These are phyloP conservation scores for Zaprionus davidi DNA, from an alignment of 1,140 invertebrate species.

Conservation along the genomic window DNA sequence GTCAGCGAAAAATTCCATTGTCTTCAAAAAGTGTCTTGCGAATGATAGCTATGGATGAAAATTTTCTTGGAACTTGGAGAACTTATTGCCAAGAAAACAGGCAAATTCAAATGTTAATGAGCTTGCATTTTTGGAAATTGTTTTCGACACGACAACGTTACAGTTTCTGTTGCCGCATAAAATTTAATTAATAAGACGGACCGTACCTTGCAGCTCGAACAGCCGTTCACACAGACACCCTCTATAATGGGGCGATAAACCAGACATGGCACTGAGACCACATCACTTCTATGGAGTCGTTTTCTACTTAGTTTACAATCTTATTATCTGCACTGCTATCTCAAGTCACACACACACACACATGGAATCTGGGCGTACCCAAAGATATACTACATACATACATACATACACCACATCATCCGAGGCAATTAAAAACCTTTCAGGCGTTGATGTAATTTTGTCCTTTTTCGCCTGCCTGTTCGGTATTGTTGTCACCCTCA, in stretches of 20 bases:
- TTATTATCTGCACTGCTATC: slow-evolving; percentile 75
- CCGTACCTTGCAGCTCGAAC: not conserved
- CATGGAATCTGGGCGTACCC: not conserved
- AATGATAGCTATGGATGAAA: not conserved
- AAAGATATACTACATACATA: slow-evolving; percentile 17
- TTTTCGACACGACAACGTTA: slow-evolving; percentile 45
- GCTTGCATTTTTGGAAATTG: slow-evolving; percentile 76
- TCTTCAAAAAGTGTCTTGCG: slow-evolving; percentile 1
- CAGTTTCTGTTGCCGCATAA: slow-evolving; percentile 27
- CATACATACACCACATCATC: slow-evolving; percentile 37
- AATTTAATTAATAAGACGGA: slow-evolving; percentile 12
- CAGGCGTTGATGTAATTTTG: slow-evolving; percentile 59
- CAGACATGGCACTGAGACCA: slow-evolving; percentile 40
- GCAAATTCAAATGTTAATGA: slow-evolving; percentile 76
- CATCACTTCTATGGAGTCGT: slow-evolving; percentile 38
- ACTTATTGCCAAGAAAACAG: slow-evolving; percentile 46
- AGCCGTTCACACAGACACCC: slow-evolving; percentile 7
- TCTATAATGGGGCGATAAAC: slow-evolving; percentile 25
- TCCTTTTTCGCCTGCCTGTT: slow-evolving; percentile 58
- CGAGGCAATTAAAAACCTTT: slow-evolving; percentile 79
- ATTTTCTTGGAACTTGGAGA: not conserved
- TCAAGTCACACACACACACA: slow-evolving; percentile 28
- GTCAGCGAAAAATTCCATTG: slow-evolving; percentile 67
- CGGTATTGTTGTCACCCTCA: slow-evolving; percentile 33
- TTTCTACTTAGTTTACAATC: slow-evolving; percentile 75